Evolutionary conservation across 2,113 vertebrate genomes (phyloP).

Genomic region (Erythrocercus mccallii): DNA sequence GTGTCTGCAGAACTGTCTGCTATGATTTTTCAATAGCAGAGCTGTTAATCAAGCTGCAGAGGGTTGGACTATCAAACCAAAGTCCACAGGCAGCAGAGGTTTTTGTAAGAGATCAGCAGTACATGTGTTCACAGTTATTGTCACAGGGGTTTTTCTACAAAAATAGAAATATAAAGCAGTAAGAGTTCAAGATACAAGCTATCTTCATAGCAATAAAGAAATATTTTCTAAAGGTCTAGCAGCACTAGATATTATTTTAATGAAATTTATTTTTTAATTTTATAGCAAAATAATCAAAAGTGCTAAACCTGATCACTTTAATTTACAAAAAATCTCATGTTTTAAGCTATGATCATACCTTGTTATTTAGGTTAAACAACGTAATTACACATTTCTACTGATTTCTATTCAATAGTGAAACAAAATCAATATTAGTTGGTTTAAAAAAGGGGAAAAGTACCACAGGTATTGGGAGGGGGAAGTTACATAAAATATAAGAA

Average conservation of each 20-base stretch:
- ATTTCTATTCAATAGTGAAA: conserved; percentile 52
- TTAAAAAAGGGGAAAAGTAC: conserved; percentile 71
- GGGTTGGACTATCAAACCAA: background rate
- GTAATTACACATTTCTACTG: conserved; percentile 56
- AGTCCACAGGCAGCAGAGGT: background rate
- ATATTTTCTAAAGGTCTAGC: conserved; percentile 59
- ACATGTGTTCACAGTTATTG: background rate
- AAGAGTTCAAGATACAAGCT: background rate
- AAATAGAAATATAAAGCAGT: background rate
- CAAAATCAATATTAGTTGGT: conserved; percentile 67
- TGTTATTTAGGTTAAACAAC: conserved; percentile 51
- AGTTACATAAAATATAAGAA: conserved; percentile 45
- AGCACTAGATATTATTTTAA: conserved; percentile 76
- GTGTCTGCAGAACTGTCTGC: background rate
- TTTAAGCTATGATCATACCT: conserved; percentile 51
- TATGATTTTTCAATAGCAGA: background rate
- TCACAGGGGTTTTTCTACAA: background rate
- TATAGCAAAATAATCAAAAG: conserved; percentile 76
- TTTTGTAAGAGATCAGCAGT: background rate
- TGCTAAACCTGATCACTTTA: conserved; percentile 68
- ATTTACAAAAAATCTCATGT: conserved; percentile 55
- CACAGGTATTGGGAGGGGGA: conserved; percentile 63
- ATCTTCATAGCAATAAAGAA: background rate
- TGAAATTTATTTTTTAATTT: conserved; percentile 69
- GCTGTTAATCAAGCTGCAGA: background rate